A percentile compares a stretch with the other conserved stretches of the same genome.
phyloP scores from a whole-genome alignment of 35 echinoderm and acorn worm genomes.

The Patiria miniata region DNA sequence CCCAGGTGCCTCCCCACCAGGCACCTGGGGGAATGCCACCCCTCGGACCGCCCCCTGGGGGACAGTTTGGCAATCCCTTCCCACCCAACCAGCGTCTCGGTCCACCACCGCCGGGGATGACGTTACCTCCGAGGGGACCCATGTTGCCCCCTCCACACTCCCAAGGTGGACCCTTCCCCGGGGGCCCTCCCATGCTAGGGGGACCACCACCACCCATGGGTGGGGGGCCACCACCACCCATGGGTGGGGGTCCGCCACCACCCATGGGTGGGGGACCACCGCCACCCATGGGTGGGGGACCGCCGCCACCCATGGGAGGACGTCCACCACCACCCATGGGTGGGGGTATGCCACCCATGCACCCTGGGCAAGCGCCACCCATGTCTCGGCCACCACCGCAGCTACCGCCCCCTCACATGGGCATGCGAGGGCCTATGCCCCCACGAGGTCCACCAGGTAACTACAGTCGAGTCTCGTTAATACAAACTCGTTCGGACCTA shows the following conservation, averaged over 20 bases:
- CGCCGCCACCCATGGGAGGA: neutral
- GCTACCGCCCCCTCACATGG: slow-evolving; percentile 21
- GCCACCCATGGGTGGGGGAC: neutral
- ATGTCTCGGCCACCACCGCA: slow-evolving; percentile 3
- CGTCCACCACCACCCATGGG: slow-evolving; percentile 35
- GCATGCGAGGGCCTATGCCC: neutral
- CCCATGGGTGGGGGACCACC: neutral
- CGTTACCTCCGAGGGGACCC: neutral
- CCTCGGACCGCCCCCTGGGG: slow-evolving; percentile 25
- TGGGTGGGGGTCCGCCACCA: neutral
- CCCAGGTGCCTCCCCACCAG: slow-evolving; percentile 36
- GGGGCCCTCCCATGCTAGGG: neutral
- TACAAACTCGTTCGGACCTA: no score
- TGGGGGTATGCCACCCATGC: slow-evolving; percentile 15
- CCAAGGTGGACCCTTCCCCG: neutral
- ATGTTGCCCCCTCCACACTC: slow-evolving; percentile 4
- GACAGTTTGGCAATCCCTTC: slow-evolving; percentile 5
- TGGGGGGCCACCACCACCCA: neutral
- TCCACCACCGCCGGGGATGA: slow-evolving; percentile 21
- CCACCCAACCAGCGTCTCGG: neutral
- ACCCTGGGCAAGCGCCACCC: slow-evolving; percentile 27
- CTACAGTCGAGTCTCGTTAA: no score
- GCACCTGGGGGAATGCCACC: slow-evolving; percentile 5
- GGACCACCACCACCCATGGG: neutral
- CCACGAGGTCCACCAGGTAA: neutral